These are phyloP conservation scores for Carassius gibelio DNA, from an alignment of 2,113 vertebrate genomes.

Conservation along the genomic window DNA sequence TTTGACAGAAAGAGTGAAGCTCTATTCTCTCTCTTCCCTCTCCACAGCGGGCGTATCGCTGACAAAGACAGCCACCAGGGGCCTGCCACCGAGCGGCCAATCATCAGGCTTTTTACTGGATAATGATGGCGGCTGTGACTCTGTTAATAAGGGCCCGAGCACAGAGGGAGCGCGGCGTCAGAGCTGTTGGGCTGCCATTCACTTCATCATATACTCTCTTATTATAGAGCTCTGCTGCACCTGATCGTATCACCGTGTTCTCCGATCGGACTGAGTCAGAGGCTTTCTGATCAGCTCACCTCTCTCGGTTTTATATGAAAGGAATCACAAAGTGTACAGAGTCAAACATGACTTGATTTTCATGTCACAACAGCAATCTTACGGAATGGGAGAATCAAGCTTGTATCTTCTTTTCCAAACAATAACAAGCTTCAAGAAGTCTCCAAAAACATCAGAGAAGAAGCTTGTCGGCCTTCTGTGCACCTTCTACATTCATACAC, in stretches of 20 bases:
- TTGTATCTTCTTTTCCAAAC: not conserved
- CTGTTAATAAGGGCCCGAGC: constrained; percentile 67
- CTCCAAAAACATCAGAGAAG: not conserved
- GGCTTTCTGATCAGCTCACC: not conserved
- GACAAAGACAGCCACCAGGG: constrained; percentile 85
- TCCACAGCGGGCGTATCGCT: constrained; percentile 66
- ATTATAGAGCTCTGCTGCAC: constrained; percentile 18
- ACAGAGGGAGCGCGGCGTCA: constrained; percentile 40
- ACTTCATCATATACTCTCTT: constrained; percentile 36
- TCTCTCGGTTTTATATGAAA: not conserved
- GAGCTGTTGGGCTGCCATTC: constrained; percentile 37
- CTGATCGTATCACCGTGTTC: constrained; percentile 39
- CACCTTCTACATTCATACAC: not conserved
- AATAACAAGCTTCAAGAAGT: not conserved
- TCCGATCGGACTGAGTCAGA: not conserved
- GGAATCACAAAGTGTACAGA: not conserved
- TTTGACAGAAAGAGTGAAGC: constrained; percentile 84
- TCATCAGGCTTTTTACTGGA: constrained; percentile 80
- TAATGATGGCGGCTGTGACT: constrained; percentile 84
- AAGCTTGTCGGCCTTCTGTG: not conserved
- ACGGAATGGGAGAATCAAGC: not conserved
- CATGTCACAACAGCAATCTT: not conserved
- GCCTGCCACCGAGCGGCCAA: constrained; percentile 82
- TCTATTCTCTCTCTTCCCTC: constrained; percentile 60
- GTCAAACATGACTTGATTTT: not conserved